A percentile compares a stretch with the other conserved stretches of the same genome.
These are phyloP conservation scores for Oophaga pumilio DNA, from an alignment of 2,113 vertebrate genomes.

Conservation along the genomic window DNA sequence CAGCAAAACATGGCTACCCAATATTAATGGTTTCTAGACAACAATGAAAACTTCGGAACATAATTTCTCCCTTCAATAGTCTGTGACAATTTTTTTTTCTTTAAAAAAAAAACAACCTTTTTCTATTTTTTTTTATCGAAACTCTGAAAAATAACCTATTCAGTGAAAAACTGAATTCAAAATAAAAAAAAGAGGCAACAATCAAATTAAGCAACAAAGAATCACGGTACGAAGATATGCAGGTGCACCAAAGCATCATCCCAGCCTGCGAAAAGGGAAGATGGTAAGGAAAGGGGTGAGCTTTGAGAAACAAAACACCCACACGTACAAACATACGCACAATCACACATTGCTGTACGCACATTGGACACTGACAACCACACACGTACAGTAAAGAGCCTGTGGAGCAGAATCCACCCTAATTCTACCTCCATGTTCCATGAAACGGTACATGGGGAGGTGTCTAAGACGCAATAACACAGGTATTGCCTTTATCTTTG, in stretches of 20 bases:
- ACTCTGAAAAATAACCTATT: slow-evolving; percentile 55
- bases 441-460: slow-evolving; percentile 33
- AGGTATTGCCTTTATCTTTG: slow-evolving; percentile 50
- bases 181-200: slow-evolving; percentile 48
- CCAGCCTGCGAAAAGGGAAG: slow-evolving; percentile 31
- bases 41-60: slow-evolving; percentile 7
- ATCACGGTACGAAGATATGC: slow-evolving; percentile 51
- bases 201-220: slow-evolving; percentile 52
- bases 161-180: slow-evolving; percentile 49
- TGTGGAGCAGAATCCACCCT: slow-evolving; percentile 29
- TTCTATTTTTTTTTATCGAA: slow-evolving; percentile 25
- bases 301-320: slow-evolving; percentile 25
- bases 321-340: slow-evolving; percentile 23
- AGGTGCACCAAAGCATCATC: slow-evolving; percentile 40
- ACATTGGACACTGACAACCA: slow-evolving; percentile 62
- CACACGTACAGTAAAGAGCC: slow-evolving; percentile 53
- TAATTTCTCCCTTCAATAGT: background rate
- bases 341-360: slow-evolving; percentile 62
- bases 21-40: slow-evolving; percentile 24
- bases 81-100: slow-evolving; percentile 20
- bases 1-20: slow-evolving; percentile 31
- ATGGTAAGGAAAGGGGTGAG: slow-evolving; percentile 10
- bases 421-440: slow-evolving; percentile 36
- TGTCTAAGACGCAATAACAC: slow-evolving; percentile 51
- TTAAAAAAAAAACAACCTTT: background rate